Evolutionary conservation across 2,888 invertebrate genomes (phyloP).

Genomic region (Pasiphila rectangulata): DNA sequence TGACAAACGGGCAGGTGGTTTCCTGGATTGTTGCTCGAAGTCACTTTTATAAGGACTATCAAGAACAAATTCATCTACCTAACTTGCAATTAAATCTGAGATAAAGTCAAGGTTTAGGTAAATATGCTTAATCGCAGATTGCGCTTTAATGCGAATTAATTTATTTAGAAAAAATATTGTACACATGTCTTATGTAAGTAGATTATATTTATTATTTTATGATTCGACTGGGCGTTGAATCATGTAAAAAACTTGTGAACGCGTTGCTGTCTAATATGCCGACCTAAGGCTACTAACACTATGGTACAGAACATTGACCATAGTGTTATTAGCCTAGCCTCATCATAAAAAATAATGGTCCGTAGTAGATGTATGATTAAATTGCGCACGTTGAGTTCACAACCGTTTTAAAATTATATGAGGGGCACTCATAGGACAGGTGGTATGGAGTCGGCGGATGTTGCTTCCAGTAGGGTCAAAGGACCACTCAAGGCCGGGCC

Average conservation of each 20-base stretch:
- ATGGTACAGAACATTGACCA: neutral
- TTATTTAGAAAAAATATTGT: too few species aligned
- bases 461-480: conserved; percentile 65
- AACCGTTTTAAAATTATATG: conserved; percentile 27
- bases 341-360: conserved; percentile 7
- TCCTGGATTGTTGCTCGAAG: neutral
- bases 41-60: too few species aligned
- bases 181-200: too few species aligned
- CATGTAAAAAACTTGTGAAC: too few species aligned
- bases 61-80: too few species aligned
- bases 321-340: conserved; percentile 1
- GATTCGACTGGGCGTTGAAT: too few species aligned
- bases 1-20: conserved; percentile 13
- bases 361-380: conserved; percentile 8
- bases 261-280: neutral
- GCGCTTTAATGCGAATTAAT: too few species aligned
- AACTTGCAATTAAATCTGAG: too few species aligned
- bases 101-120: too few species aligned
- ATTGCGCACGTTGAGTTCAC: conserved; percentile 14
- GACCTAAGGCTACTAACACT: neutral
- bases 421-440: conserved; percentile 62
- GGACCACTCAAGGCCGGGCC: conserved; percentile 68
- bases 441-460: conserved; percentile 54
- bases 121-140: too few species aligned
- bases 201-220: too few species aligned